These are phyloP conservation scores for Bathynomus jamesi DNA, from an alignment of 1,140 invertebrate genomes.

Conservation along the genomic window DNA sequence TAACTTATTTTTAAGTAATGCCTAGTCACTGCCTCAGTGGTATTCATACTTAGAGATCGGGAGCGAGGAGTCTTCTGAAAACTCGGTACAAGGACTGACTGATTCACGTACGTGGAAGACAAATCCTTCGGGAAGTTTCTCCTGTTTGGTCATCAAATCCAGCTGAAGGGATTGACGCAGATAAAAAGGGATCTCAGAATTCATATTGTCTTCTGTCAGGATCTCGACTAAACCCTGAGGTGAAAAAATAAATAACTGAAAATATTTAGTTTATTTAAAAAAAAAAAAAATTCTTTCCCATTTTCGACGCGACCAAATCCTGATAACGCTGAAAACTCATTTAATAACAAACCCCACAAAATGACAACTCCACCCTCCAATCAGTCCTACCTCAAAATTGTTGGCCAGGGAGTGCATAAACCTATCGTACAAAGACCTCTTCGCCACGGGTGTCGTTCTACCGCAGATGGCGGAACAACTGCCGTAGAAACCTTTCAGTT, in stretches of 20 bases:
- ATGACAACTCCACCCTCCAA: too few relatives aligned
- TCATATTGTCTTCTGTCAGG: constrained; percentile 8
- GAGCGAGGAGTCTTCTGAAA: too few relatives aligned
- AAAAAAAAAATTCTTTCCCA: too few relatives aligned
- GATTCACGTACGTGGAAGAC: constrained; percentile 13
- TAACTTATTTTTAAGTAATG: too few relatives aligned
- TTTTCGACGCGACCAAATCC: too few relatives aligned
- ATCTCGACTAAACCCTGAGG: constrained; percentile 14
- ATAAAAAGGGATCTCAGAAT: constrained; percentile 4
- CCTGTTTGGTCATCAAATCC: constrained; percentile 7
- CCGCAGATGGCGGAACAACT: constrained; percentile 14
- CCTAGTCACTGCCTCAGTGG: too few relatives aligned
- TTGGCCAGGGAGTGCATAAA: constrained; percentile 9
- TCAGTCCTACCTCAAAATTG: not conserved
- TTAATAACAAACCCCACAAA: too few relatives aligned
- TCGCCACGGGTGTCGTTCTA: constrained; percentile 3
- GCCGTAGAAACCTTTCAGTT: not conserved
- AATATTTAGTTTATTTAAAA: too few relatives aligned
- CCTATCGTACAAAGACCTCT: constrained; percentile 7
- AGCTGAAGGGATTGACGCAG: constrained; percentile 16
- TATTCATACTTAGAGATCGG: too few relatives aligned
- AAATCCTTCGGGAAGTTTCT: constrained; percentile 5
- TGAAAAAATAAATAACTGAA: too few relatives aligned
- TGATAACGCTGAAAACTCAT: too few relatives aligned
- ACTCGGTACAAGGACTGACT: too few relatives aligned